Evolutionary conservation across 2,113 vertebrate species (phyloP), one percentile per base, ranked within the genome.

Genomic region (Chionomys nivalis): DNA sequence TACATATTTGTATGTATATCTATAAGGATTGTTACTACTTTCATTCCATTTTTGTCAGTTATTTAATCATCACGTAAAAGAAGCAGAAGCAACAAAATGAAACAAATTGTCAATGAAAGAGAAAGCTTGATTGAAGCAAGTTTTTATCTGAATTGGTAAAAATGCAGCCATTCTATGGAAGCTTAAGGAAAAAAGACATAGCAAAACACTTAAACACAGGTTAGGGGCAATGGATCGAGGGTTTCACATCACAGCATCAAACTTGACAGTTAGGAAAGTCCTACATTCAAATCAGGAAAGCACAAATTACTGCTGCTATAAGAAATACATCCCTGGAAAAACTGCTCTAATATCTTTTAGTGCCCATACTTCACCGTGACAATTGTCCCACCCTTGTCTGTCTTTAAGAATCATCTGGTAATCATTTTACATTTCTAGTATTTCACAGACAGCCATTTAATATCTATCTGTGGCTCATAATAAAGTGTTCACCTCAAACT

Each of bases 1-100:
- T 39, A 16, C 2, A 61, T 83, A 39, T 33, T 31, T 55, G 14
- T 86, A 78, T 77, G 13, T 86, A 10, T 21, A 72, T 23, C n/a
- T 21, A n/a, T 72, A 24, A 11, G n/a, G 5, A 55, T 55, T 28
- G 85, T 39, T 12, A 44, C 55, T 70, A n/a, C 49, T 63, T 91
- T 89, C 28, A 39, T 68, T 47, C 8, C 7, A 89, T 47, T 33
- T 44, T 63, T 61, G n/a, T 61, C 70, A 77, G 5, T 19, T 19
- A 66, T 87, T 92, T 92, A 68, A 52, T 93, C 7, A 89, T 68
- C 85, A 83, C 49, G 16, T 24, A 49, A 93, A 90, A 55, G 68
- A 89, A 77, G 24, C 17, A 92, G 17, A 82, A 77, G 1, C 10
- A 89, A 55, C 6, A 66, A 78, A 19, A 90, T 82, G 9, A 33